phyloP scores from a whole-genome alignment of 1,140 invertebrate species.

The Xylocopa sonorina region DNA sequence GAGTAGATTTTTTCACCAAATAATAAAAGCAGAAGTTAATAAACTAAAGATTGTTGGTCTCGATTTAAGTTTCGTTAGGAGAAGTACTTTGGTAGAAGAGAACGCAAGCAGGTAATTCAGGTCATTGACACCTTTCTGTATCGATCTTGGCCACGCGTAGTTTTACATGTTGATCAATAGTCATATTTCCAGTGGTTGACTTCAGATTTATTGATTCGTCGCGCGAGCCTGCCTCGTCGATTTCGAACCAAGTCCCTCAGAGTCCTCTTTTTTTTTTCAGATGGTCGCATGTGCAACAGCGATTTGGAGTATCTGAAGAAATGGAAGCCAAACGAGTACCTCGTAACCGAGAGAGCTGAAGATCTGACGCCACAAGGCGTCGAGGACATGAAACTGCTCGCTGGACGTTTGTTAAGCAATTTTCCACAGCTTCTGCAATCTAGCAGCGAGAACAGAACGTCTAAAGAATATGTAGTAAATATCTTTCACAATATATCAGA shows the following conservation, averaged over 20 bases:
- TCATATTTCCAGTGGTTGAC: background rate
- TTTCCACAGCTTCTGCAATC: slow-evolving; percentile 75
- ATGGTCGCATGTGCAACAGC: slow-evolving; percentile 76
- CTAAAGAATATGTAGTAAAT: slow-evolving; percentile 68
- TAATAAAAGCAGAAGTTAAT: too few species aligned
- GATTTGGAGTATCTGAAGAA: slow-evolving; percentile 76
- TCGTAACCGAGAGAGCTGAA: slow-evolving; percentile 66
- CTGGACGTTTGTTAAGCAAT: slow-evolving; percentile 72
- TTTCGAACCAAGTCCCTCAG: too few species aligned
- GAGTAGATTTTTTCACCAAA: too few species aligned
- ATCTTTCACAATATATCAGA: too few species aligned
- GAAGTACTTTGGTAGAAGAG: background rate
- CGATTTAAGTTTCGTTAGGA: background rate
- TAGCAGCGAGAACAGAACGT: slow-evolving; percentile 52
- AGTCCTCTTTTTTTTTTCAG: slow-evolving; percentile 57
- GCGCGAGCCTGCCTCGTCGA: background rate
- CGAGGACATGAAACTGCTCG: slow-evolving; percentile 76
- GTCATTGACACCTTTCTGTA: slow-evolving; percentile 43
- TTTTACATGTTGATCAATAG: slow-evolving; percentile 35
- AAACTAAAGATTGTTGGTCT: too few species aligned
- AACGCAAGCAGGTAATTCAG: slow-evolving; percentile 28
- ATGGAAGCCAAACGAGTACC: slow-evolving; percentile 71
- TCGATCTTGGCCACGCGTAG: slow-evolving; percentile 18
- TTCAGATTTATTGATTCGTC: slow-evolving; percentile 29
- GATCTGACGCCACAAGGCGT: slow-evolving; percentile 74